These are phyloP conservation scores for Candoia aspera DNA, from an alignment of 2,113 vertebrate genomes.

Conservation along the genomic window DNA sequence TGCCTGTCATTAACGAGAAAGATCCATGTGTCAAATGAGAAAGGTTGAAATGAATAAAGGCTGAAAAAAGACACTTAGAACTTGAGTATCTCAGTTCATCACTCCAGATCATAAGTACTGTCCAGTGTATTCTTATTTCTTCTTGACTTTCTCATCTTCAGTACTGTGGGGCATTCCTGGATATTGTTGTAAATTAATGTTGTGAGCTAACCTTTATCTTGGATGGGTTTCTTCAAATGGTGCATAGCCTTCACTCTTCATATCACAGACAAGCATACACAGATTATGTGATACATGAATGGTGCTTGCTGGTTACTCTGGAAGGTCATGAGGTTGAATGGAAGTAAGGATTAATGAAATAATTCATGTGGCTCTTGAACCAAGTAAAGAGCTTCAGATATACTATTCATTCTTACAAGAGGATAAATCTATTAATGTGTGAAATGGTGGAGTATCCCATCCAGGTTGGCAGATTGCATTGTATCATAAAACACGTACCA, in stretches of 20 bases:
- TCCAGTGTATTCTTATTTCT: neutral
- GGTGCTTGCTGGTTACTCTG: rapidly evolving
- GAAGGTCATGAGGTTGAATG: neutral
- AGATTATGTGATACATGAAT: neutral
- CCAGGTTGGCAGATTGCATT: rapidly evolving
- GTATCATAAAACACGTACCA: rapidly evolving
- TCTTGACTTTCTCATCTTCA: neutral
- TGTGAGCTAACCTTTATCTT: neutral
- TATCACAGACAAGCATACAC: neutral
- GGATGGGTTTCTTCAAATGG: neutral
- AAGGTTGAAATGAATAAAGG: too few relatives aligned
- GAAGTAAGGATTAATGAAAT: neutral
- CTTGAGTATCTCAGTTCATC: too few relatives aligned
- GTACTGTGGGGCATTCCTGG: neutral
- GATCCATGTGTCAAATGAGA: too few relatives aligned
- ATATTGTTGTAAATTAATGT: neutral
- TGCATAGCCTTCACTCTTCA: neutral
- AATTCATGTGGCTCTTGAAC: neutral
- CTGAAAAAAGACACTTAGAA: too few relatives aligned
- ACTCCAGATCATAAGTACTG: too few relatives aligned
- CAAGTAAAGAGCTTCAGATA: neutral
- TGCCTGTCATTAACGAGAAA: too few relatives aligned
- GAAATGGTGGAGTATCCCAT: neutral
- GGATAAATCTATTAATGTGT: neutral
- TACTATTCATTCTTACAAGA: neutral